Percentiles rank a stretch among this genome's conserved stretches.
phyloP scores from a whole-genome alignment of 2,888 invertebrate species.

The Clunio marinus region DNA sequence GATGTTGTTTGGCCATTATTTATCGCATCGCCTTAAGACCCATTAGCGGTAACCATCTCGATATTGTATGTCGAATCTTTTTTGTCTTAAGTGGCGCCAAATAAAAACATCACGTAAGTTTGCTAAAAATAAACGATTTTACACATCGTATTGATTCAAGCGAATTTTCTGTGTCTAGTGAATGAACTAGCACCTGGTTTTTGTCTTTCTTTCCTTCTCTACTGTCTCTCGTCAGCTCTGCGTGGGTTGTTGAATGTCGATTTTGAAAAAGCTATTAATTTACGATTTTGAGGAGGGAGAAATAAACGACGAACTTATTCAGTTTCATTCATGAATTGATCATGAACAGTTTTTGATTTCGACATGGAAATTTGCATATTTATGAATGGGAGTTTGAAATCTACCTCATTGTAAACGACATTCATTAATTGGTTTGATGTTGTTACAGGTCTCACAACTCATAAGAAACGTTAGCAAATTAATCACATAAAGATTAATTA shows the following conservation, averaged over 20 bases:
- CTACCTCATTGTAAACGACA: slow-evolving; percentile 5
- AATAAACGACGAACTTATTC: neutral
- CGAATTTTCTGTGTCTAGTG: slow-evolving; percentile 5
- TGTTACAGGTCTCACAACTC: neutral
- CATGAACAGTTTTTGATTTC: neutral
- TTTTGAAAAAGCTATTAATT: slow-evolving; percentile 26
- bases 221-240: neutral
- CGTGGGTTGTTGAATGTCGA: slow-evolving; percentile 26
- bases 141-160: slow-evolving; percentile 15
- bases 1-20: neutral
- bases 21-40: neutral
- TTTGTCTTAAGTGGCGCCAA: slow-evolving; percentile 28
- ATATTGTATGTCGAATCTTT: neutral
- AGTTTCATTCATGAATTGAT: slow-evolving; percentile 20
- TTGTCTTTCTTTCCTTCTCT: neutral
- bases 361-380: slow-evolving; percentile 35
- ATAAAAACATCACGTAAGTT: slow-evolving; percentile 20
- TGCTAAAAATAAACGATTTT: slow-evolving; percentile 29
- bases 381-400: slow-evolving; percentile 26
- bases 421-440: neutral
- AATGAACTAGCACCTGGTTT: neutral
- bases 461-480: neutral
- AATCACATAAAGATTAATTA: neutral
- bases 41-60: neutral
- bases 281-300: slow-evolving; percentile 6